Evolutionary conservation across 2,888 invertebrate genomes (phyloP), one percentile per base, ranked within the genome.

Genomic region (Stenotaenia linearis): DNA sequence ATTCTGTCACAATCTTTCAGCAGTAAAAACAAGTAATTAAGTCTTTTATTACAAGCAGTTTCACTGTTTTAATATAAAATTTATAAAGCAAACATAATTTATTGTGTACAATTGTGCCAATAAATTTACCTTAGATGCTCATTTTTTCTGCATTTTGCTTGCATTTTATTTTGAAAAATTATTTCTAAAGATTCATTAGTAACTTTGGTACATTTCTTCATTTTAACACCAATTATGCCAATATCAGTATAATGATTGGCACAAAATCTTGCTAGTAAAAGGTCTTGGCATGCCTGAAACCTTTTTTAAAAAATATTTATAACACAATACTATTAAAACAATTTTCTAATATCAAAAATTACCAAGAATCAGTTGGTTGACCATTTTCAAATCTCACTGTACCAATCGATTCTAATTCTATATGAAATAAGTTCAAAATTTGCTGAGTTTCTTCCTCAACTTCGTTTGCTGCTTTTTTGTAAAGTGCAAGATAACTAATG

Each of bases 191-290:
- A 50, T 28, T 78, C 28, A 28, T 78, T 78, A 5, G 23, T 50
- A 15, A 78, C 28, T 78, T 78, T 40, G 28, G 15, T 15, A 50
- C 40, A 40, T 50, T 32, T 50, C 15, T 25, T 40, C 50, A 78
- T 50, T 25, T 28, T 50, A 0, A 78, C 18, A 23, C 78, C 78
- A 25, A 25, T 32, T 23, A 78, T 78, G 40, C 50, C 25, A 25
- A 32, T 15, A 23, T 25, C 25, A 1, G 28, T 40, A 25, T 78
- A 78, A 23, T 50, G 78, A 25, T 78, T 40, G 5, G 25, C 23
- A 18, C 78, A 78, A 18, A 78, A 78, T 40, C 78, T n/a, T 18
- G 78, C 40, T 28, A 78, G 18, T 50, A 78, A 50, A 10, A 78
- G 18, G 50, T 78, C 78, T 50, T 50, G 23, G 21, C 78, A 78